These are phyloP conservation scores for Drosophila equinoxialis DNA, from an alignment of 1,140 invertebrate species.

Conservation along the genomic window DNA sequence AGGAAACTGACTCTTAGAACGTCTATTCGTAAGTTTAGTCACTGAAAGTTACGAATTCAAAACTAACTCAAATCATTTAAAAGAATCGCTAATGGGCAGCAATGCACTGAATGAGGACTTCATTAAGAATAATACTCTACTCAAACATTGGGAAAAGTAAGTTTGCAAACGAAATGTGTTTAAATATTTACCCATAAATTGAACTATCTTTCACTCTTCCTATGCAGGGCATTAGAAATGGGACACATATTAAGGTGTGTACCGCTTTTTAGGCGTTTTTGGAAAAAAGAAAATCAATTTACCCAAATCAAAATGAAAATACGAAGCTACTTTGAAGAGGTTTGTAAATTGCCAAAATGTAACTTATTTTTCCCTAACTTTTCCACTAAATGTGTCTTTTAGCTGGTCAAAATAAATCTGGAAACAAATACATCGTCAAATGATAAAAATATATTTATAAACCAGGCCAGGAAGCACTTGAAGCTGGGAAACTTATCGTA, in stretches of 20 bases:
- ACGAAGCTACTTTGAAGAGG: not conserved
- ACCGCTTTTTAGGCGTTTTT: not conserved
- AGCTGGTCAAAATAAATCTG: conserved; percentile 27
- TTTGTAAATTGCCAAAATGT: not conserved
- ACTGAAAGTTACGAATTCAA: not conserved
- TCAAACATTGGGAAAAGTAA: conserved; percentile 48
- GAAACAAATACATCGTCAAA: not conserved
- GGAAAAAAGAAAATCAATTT: not conserved
- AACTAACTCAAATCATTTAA: not conserved
- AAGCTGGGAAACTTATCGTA: conserved; percentile 29
- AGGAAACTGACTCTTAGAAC: conserved; percentile 47
- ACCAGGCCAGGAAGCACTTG: conserved; percentile 38
- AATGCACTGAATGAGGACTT: conserved; percentile 26
- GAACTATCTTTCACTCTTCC: not conserved
- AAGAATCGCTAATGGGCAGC: conserved; percentile 62
- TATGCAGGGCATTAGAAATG: not conserved
- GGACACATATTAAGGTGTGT: not conserved
- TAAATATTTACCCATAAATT: too few relatives aligned
- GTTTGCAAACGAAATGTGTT: not conserved
- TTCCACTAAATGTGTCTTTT: not conserved
- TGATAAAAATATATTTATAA: conserved; percentile 26
- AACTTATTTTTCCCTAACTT: not conserved
- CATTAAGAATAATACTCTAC: conserved; percentile 14
- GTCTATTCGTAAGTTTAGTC: conserved; percentile 38
- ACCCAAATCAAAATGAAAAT: not conserved